phyloP scores from a whole-genome alignment of 2,888 invertebrate species.

The Rhagonycha lutea region DNA sequence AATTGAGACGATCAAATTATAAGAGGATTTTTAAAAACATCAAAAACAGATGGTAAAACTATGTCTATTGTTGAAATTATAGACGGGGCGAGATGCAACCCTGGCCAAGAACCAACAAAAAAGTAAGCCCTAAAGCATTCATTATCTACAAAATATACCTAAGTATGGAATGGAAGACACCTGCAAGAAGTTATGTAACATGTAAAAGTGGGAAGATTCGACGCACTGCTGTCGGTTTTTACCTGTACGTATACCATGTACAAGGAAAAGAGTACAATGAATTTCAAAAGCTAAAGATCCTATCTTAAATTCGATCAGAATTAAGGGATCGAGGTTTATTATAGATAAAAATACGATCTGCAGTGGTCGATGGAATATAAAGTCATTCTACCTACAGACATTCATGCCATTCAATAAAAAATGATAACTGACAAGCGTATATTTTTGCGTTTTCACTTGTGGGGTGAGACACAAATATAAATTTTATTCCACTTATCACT shows the following conservation, averaged over 20 bases:
- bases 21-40: neutral
- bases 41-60: neutral
- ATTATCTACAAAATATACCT: slow-evolving; percentile 4
- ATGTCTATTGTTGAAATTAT: neutral
- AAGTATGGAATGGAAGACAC: too few species aligned
- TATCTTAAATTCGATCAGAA: neutral
- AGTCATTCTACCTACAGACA: too few species aligned
- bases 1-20: neutral
- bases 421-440: too few species aligned
- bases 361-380: neutral
- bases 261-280: neutral
- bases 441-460: too few species aligned
- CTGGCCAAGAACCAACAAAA: neutral
- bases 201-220: neutral
- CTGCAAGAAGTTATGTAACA: slow-evolving; percentile 11
- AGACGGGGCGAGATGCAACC: neutral
- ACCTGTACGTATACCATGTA: neutral
- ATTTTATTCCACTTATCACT: too few species aligned
- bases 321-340: neutral
- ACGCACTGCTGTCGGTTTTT: slow-evolving; percentile 10
- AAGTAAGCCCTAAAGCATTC: neutral
- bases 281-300: neutral
- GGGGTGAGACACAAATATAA: too few species aligned
- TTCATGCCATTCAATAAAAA: too few species aligned
- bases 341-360: neutral